Evolutionary conservation across 2,888 invertebrate species (phyloP).

Genomic region (Cheilosia impressa): DNA sequence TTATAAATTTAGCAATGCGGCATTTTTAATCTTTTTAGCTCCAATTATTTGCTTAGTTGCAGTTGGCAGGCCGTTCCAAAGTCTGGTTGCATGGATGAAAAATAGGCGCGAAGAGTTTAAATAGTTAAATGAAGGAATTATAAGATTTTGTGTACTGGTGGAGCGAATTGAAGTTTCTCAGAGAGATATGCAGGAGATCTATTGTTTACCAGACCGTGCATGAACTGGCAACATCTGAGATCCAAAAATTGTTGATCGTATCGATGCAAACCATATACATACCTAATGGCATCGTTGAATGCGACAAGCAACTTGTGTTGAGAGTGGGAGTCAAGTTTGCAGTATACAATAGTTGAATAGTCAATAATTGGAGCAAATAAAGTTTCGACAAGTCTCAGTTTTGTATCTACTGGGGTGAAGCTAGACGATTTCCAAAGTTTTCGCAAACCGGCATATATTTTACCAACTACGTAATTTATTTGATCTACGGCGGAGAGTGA

Average conservation of each 20-base stretch:
- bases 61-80: too few relatives aligned
- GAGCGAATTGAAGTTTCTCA: too few relatives aligned
- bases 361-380: background rate
- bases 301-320: background rate
- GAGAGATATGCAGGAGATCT: background rate
- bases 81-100: too few relatives aligned
- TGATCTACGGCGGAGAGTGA: conserved; percentile 4
- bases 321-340: background rate
- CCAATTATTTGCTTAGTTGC: too few relatives aligned
- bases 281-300: background rate
- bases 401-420: background rate
- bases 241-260: too few relatives aligned
- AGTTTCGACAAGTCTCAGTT: background rate
- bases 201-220: background rate
- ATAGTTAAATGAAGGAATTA: too few relatives aligned
- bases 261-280: background rate
- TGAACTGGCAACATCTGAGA: background rate
- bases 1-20: too few relatives aligned
- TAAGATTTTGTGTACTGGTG: too few relatives aligned
- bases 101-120: too few relatives aligned
- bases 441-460: background rate
- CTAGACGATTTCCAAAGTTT: conserved; percentile 4
- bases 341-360: background rate
- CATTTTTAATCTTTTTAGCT: too few relatives aligned
- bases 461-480: background rate